Conservation (phyloP, 2,113 vertebrate species). For the Nerophis lumbriciformis region DNA sequence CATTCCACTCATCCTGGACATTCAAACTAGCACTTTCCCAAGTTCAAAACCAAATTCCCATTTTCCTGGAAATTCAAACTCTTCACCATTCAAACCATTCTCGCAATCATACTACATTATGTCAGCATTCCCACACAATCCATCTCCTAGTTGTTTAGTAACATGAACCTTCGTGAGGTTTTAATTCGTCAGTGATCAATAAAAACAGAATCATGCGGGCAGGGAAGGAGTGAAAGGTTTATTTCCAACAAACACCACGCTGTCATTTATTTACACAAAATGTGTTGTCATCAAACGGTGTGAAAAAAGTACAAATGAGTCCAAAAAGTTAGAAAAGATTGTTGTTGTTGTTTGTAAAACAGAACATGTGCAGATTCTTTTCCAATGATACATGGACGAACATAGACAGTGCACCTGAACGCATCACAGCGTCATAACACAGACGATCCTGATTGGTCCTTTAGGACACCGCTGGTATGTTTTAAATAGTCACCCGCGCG, state of each 20-base stretch:
- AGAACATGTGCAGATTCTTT: neutral
- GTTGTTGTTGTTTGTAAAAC: constrained; percentile 13
- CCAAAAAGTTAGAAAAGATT: constrained; percentile 37
- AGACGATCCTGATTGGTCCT: constrained; percentile 15
- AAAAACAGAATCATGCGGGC: neutral
- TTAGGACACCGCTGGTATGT: constrained; percentile 1
- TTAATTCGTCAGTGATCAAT: neutral
- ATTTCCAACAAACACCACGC: constrained; percentile 26
- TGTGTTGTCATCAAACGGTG: constrained; percentile 14
- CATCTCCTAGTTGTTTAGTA: no score
- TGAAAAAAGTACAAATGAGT: constrained; percentile 50
- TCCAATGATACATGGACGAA: neutral
- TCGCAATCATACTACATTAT: no score
- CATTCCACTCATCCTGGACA: no score
- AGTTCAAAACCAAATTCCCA: no score
- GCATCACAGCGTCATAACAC: constrained; percentile 13
- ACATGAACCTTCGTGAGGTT: no score
- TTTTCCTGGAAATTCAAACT: no score
- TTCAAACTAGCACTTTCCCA: no score
- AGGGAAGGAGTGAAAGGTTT: constrained; percentile 24
- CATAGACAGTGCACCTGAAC: constrained; percentile 35
- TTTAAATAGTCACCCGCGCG: neutral
- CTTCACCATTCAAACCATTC: no score
- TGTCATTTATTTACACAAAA: constrained; percentile 34
- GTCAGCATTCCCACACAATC: no score